Evolutionary conservation across 2,888 invertebrate genomes (phyloP), one percentile per base, ranked within the genome.

Genomic region (Dinocampus coccinellae): DNA sequence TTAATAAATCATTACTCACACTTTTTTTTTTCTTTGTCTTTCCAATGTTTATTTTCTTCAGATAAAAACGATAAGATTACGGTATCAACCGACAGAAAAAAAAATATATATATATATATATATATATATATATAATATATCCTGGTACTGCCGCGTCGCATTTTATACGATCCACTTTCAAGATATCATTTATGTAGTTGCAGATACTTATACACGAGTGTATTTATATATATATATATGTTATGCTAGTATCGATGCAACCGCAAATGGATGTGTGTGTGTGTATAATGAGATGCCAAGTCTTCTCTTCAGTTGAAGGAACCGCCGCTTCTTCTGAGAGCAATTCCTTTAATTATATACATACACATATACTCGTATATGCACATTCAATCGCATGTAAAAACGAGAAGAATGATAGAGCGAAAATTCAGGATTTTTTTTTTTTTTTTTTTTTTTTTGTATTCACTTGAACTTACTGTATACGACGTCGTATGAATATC

Each of bases 301-400:
- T 66, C 36, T 66, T 39, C 22, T 55, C 57, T 24, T 36, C 65
- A 55, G 36, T 64, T 16, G 20, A 64, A 52, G 52, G 20, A 53
- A 29, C 29, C 7, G 7, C 53, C 22, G 53, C 26, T 57, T 22
- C 16, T 20, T 16, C 3, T n/a, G 1, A 47, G 39, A 13, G 57
- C 39, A n/a, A 36, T 39, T 57, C 36, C 65, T 66, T 66, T 66
- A 66, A 66, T 66, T 66, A 66, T 66, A 66, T 36, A 47, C 20
- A 29, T 4, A 29, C 7, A 29, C 7, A 57, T 55, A 36, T 20
- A 47, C 4, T 16, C 1, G 16, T 9, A 47, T 16, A 47, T 47
- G n/a, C n/a, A 29, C 7, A 57, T 55, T 55, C 26, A 47, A 20
- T 16, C 1, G 16, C 20, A 47, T 16, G 16, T 47, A 20, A 47